These are phyloP conservation scores for Thalassarche chlororhynchos DNA, from an alignment of 2,113 vertebrate species.

Conservation along the genomic window DNA sequence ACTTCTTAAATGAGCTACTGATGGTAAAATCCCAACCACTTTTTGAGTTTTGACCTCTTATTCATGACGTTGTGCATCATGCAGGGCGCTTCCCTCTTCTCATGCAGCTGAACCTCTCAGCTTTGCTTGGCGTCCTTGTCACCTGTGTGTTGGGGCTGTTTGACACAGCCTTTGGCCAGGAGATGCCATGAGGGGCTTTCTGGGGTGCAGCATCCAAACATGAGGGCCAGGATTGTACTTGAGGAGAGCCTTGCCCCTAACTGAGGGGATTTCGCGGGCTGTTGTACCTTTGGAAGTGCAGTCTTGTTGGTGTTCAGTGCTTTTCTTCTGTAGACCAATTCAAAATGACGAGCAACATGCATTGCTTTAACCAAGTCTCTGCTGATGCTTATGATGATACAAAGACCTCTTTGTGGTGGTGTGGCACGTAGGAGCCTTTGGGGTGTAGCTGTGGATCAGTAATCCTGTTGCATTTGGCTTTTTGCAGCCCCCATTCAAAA, in stretches of 20 bases:
- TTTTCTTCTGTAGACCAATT: background rate
- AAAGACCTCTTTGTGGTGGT: background rate
- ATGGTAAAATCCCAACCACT: background rate
- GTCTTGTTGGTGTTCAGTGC: background rate
- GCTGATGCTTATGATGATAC: background rate
- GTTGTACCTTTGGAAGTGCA: background rate
- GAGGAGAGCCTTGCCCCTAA: background rate
- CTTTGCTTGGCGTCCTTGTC: background rate
- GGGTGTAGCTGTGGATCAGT: background rate
- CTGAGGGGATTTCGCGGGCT: accelerated
- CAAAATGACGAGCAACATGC: background rate
- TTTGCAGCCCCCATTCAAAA: background rate
- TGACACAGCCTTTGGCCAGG: background rate
- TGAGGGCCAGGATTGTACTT: background rate
- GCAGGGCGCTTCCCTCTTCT: background rate
- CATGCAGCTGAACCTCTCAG: background rate
- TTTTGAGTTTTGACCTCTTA: background rate
- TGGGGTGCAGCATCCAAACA: background rate
- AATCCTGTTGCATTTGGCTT: background rate
- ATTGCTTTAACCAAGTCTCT: background rate
- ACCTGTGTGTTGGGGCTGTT: background rate
- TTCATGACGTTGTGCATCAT: background rate
- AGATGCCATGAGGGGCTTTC: background rate
- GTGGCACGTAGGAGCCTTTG: background rate
- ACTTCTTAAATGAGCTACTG: background rate